Conservation (phyloP, 2,888 invertebrate species). For the Noctuana brunneofusca region DNA sequence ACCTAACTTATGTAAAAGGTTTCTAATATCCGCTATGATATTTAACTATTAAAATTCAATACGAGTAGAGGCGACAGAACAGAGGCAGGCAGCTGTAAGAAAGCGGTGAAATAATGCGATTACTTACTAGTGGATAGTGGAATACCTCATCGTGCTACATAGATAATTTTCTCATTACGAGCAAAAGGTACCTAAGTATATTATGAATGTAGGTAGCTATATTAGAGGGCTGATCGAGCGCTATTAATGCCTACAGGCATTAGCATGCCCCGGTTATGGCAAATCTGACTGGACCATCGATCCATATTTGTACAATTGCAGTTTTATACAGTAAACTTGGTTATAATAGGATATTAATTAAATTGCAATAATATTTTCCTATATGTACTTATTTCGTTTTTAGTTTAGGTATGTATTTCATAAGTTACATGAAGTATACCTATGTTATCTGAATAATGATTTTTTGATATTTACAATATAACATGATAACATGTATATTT, state of each 20-base stretch:
- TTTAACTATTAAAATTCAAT: slow-evolving; percentile 24
- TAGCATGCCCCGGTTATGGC: slow-evolving; percentile 19
- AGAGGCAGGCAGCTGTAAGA: neutral
- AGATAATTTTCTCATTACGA: slow-evolving; percentile 60
- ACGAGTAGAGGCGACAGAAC: slow-evolving; percentile 11
- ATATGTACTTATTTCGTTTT: too few species aligned
- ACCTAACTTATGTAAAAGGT: slow-evolving; percentile 1
- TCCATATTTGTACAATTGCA: slow-evolving; percentile 15
- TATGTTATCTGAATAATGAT: too few species aligned
- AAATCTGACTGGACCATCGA: slow-evolving; percentile 25
- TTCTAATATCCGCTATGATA: neutral
- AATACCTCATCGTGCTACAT: slow-evolving; percentile 51
- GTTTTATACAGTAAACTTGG: too few species aligned
- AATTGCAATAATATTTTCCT: too few species aligned
- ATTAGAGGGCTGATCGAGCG: slow-evolving; percentile 36
- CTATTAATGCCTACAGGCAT: slow-evolving; percentile 13
- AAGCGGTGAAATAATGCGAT: slow-evolving; percentile 13
- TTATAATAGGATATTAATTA: too few species aligned
- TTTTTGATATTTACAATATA: too few species aligned
- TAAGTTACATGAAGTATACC: too few species aligned
- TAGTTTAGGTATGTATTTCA: too few species aligned
- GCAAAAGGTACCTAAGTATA: slow-evolving; percentile 37
- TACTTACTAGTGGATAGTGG: slow-evolving; percentile 32
- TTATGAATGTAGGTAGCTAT: slow-evolving; percentile 37
- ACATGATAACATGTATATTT: too few species aligned